These are phyloP conservation scores for Drosophila picticornis DNA, from an alignment of 2,888 invertebrate species.

Conservation along the genomic window DNA sequence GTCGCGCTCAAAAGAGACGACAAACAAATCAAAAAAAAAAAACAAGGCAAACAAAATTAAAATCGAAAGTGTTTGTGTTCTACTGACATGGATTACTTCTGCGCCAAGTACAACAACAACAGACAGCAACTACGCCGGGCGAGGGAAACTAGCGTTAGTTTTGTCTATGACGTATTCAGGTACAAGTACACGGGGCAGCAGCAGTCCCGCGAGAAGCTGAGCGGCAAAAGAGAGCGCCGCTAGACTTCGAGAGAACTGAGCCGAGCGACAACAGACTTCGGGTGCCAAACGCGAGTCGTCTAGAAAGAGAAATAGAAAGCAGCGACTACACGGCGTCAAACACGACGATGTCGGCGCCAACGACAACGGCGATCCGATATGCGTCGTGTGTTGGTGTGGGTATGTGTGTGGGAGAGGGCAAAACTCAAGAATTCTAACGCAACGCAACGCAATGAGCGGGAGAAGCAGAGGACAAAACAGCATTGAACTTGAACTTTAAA, in stretches of 20 bases:
- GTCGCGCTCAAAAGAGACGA: conserved; percentile 49
- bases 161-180: conserved; percentile 66
- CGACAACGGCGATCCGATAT: conserved; percentile 40
- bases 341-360: conserved; percentile 18
- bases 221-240: conserved; percentile 38
- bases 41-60: conserved; percentile 44
- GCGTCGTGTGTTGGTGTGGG: conserved; percentile 63
- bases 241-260: conserved; percentile 11
- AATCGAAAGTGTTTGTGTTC: conserved; percentile 84
- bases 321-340: conserved; percentile 53
- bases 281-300: conserved; percentile 18
- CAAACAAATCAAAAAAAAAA: conserved; percentile 26
- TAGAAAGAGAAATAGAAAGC: conserved; percentile 77
- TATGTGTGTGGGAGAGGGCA: conserved; percentile 47
- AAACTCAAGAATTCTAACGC: conserved; percentile 62
- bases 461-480: conserved; percentile 27
- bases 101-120: conserved; percentile 42
- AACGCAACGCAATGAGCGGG: conserved; percentile 44
- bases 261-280: conserved; percentile 30
- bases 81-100: conserved; percentile 83
- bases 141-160: conserved; percentile 77
- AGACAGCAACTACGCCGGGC: conserved; percentile 32
- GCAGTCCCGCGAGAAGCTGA: conserved; percentile 22
- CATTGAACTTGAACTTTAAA: conserved; percentile 85
- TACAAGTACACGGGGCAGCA: conserved; percentile 12